Evolutionary conservation across 2,797 vertebrate species (phyloP).

Genomic region (Sebastes oblongus): DNA sequence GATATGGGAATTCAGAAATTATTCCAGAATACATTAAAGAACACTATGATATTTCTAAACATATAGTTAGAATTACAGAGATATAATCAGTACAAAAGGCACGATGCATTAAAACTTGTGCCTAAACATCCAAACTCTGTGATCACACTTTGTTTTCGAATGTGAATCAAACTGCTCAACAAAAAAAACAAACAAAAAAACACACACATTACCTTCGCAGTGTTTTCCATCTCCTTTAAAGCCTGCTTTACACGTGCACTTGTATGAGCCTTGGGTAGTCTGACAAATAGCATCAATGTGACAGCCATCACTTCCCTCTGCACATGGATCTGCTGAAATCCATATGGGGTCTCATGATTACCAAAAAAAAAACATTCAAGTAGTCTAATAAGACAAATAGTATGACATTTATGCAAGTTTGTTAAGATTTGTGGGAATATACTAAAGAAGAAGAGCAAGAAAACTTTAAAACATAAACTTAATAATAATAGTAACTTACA

Average conservation of each 20-base stretch:
- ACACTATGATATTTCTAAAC: not conserved
- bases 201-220: constrained; percentile 87
- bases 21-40: not conserved
- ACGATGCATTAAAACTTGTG: not conserved
- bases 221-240: constrained; percentile 92
- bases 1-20: not conserved
- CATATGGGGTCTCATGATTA: constrained; percentile 25
- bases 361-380: constrained; percentile 12
- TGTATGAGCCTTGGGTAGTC: constrained; percentile 91
- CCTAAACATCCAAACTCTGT: not conserved
- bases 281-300: constrained; percentile 96
- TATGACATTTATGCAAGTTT: not conserved
- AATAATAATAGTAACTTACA: not conserved
- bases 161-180: constrained; percentile 6
- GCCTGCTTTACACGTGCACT: constrained; percentile 94
- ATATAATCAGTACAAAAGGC: not conserved
- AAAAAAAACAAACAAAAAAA: not conserved
- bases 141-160: not conserved
- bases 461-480: not conserved
- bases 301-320: constrained; percentile 92
- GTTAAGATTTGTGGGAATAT: not conserved
- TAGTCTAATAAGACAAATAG: not conserved
- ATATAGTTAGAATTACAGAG: not conserved
- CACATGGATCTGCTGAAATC: constrained; percentile 88
- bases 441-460: not conserved